Evolutionary conservation across 2,113 vertebrate genomes (phyloP).

Genomic region (Solea senegalensis): DNA sequence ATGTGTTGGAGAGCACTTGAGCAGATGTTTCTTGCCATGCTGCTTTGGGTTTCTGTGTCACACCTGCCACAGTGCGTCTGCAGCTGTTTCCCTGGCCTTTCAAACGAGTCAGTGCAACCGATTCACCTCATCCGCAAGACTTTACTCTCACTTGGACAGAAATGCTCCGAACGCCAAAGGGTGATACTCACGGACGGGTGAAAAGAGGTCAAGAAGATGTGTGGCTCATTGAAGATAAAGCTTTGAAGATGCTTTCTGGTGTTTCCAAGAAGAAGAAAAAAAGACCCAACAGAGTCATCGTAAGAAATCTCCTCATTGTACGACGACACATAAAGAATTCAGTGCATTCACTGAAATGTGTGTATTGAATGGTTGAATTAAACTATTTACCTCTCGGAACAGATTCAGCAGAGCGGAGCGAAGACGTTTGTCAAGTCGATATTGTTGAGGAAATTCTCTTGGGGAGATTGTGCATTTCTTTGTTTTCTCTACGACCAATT

Average conservation of each 20-base stretch:
- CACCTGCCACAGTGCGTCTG: constrained; percentile 35
- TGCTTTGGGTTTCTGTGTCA: constrained; percentile 34
- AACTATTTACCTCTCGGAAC: constrained; percentile 16
- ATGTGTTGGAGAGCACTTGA: constrained; percentile 38
- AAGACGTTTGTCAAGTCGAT: constrained; percentile 28
- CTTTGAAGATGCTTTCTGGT: background rate
- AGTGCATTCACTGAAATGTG: background rate
- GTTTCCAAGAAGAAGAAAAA: background rate
- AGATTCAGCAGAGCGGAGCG: constrained; percentile 15
- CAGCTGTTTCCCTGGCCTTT: constrained; percentile 53
- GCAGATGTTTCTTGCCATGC: constrained; percentile 56
- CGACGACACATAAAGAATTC: constrained; percentile 1
- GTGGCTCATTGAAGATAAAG: background rate
- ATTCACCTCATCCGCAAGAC: constrained; percentile 1
- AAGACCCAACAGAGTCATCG: too few species aligned
- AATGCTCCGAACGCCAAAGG: background rate
- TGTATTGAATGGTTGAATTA: constrained; percentile 18
- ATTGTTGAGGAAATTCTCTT: constrained; percentile 23
- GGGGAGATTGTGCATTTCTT: constrained; percentile 47
- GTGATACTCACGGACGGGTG: background rate
- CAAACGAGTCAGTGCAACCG: constrained; percentile 17
- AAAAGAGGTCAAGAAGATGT: constrained; percentile 1
- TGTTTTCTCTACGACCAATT: constrained; percentile 59
- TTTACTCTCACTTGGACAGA: constrained; percentile 6
- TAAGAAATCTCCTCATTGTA: too few species aligned